phyloP scores from a whole-genome alignment of 2,113 vertebrate species.

The Pelmatolapia mariae region DNA sequence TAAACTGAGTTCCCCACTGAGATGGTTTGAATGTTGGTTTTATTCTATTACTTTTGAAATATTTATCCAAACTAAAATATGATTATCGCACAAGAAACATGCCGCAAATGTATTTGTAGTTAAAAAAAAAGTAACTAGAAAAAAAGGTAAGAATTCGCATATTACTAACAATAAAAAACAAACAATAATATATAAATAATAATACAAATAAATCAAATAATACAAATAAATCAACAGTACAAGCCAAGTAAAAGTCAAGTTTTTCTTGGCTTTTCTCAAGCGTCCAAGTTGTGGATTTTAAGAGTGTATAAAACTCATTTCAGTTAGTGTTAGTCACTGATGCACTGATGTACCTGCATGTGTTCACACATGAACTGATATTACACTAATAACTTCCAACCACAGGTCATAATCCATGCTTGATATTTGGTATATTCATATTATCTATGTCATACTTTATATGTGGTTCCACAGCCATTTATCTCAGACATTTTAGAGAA shows the following conservation, averaged over 20 bases:
- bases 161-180: not conserved
- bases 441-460: not conserved
- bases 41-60: not conserved
- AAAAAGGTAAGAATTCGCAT: accelerated
- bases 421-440: not conserved
- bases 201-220: not conserved
- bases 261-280: not conserved
- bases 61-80: not conserved
- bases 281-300: not conserved
- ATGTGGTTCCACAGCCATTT: not conserved
- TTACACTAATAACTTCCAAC: not conserved
- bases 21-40: not conserved
- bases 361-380: not conserved
- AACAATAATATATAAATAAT: not conserved
- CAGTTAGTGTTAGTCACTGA: not conserved
- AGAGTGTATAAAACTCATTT: not conserved
- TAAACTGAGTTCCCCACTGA: not conserved
- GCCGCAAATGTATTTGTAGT: accelerated
- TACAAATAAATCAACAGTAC: not conserved
- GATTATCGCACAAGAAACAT: not conserved
- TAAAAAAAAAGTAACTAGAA: not conserved
- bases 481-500: not conserved
- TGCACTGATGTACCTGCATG: not conserved
- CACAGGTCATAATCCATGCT: accelerated
- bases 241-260: not conserved